Conservation (phyloP, 2,797 vertebrate species). For the Columba guinea region DNA sequence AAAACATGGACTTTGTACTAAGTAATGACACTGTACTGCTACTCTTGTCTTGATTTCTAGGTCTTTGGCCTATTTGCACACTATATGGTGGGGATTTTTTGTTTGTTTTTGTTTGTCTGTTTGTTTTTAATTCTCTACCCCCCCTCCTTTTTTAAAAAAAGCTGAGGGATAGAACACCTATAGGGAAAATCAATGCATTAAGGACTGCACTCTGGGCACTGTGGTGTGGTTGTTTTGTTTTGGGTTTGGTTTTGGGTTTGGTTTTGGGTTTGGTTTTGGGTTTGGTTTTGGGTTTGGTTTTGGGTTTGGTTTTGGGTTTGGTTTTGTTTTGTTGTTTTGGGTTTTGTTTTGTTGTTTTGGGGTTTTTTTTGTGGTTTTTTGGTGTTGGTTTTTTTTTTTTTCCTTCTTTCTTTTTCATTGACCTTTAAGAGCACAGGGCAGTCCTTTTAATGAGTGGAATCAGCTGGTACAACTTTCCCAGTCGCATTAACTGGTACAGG, state of each 20-base stretch:
- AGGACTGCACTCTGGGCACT: background rate
- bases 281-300: no score
- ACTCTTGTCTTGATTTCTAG: background rate
- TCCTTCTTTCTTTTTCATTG: background rate
- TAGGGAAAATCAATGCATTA: background rate
- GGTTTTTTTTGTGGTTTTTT: no score
- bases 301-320: no score
- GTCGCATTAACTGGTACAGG: rapidly evolving
- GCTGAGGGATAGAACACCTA: rapidly evolving
- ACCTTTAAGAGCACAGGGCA: background rate
- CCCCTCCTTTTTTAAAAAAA: no score
- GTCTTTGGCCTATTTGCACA: background rate
- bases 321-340: no score
- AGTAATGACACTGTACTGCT: background rate
- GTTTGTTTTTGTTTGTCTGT: background rate
- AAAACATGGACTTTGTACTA: background rate
- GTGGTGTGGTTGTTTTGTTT: no score
- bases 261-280: no score
- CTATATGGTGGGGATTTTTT: background rate
- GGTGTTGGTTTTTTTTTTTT: background rate
- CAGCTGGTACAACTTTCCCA: background rate
- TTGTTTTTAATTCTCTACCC: no score
- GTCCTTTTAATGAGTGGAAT: background rate
- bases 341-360: no score
- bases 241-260: no score